Evolutionary conservation across 2,797 vertebrate genomes (phyloP).

Genomic region (Lacerta agilis): DNA sequence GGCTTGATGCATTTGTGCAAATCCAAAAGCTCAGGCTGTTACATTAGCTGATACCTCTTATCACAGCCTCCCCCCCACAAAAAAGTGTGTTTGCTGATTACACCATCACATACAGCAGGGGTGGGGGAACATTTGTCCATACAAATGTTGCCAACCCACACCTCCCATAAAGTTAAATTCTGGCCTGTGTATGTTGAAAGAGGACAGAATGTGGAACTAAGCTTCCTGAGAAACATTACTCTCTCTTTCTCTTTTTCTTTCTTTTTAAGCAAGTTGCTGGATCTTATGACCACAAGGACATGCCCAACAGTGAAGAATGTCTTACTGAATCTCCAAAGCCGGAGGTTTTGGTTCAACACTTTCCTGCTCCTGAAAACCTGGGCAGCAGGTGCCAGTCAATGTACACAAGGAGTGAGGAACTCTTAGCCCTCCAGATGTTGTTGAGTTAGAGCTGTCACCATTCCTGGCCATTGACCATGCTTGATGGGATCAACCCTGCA

Average conservation of each 20-base stretch:
- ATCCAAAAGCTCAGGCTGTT: neutral
- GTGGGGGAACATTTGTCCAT: neutral
- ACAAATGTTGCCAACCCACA: too few species aligned
- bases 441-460: too few species aligned
- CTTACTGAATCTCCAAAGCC: neutral
- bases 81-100: neutral
- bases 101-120: too few species aligned
- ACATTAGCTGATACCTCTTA: neutral
- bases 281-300: neutral
- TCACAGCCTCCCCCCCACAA: neutral
- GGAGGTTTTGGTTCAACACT: too few species aligned
- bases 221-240: neutral
- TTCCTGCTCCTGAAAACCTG: too few species aligned
- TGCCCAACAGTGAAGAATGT: neutral
- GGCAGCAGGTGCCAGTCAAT: too few species aligned
- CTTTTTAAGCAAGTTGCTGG: neutral
- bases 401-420: too few species aligned
- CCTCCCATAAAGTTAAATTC: neutral
- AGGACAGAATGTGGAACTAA: neutral
- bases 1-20: neutral
- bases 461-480: too few species aligned
- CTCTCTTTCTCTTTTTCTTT: neutral
- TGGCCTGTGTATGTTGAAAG: neutral
- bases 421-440: too few species aligned
- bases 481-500: too few species aligned